Evolutionary conservation across 2,113 vertebrate species (phyloP).

Genomic region (Lampris megalopsis): DNA sequence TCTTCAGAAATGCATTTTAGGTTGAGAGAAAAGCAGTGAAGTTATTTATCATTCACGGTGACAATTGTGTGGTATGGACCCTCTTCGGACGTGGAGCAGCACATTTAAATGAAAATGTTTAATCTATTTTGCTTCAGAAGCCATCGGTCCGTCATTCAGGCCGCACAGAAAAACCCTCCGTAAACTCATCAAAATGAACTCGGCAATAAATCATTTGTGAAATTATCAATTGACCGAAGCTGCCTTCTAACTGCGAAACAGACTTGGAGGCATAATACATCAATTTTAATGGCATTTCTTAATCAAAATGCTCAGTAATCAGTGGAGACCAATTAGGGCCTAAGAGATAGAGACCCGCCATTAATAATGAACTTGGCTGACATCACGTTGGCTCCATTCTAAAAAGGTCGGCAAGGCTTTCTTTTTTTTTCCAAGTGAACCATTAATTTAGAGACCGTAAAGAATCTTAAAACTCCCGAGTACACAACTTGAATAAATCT

Average conservation of each 20-base stretch:
- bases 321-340: slow-evolving; percentile 81
- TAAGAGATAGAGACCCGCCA: slow-evolving; percentile 74
- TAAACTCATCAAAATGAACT: slow-evolving; percentile 66
- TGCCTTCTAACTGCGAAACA: slow-evolving; percentile 71
- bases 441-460: slow-evolving; percentile 27
- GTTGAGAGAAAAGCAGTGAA: no score
- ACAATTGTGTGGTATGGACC: no score
- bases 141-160: neutral
- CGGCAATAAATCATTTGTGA: slow-evolving; percentile 74
- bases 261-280: slow-evolving; percentile 77
- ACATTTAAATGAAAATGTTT: neutral
- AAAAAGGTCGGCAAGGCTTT: slow-evolving; percentile 33
- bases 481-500: neutral
- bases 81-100: neutral
- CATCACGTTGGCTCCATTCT: slow-evolving; percentile 53
- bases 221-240: slow-evolving; percentile 82
- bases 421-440: slow-evolving; percentile 28
- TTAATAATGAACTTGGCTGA: slow-evolving; percentile 75
- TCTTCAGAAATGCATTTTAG: slow-evolving; percentile 3
- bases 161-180: slow-evolving; percentile 37
- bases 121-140: slow-evolving; percentile 6
- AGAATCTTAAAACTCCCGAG: slow-evolving; percentile 9
- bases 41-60: no score
- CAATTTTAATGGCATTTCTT: slow-evolving; percentile 82
- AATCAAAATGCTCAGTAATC: slow-evolving; percentile 81